A percentile compares a stretch with the other conserved stretches of the same genome.
Conservation (phyloP, 2,797 vertebrate genomes). For the Apodemus agrarius region DNA sequence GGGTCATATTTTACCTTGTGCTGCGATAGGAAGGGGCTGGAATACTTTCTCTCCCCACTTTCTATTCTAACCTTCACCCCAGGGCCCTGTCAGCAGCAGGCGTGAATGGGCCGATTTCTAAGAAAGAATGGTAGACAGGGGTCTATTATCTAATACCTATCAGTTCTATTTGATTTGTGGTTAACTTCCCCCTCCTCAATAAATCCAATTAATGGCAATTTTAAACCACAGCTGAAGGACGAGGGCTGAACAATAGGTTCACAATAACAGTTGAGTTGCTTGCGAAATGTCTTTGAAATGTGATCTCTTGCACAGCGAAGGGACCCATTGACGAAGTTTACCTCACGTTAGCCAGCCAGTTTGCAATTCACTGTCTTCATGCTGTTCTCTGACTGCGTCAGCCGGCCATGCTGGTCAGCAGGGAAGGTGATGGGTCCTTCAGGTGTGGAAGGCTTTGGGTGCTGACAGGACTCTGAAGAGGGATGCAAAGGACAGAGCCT, state of each 20-base stretch:
- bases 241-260: neutral
- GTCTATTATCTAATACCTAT: neutral
- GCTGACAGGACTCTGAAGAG: neutral
- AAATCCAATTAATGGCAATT: neutral
- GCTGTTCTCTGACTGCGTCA: neutral
- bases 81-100: neutral
- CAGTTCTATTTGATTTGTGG: neutral
- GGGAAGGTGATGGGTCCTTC: neutral
- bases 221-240: neutral
- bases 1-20: neutral
- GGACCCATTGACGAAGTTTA: neutral
- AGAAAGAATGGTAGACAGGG: neutral
- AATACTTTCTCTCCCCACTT: neutral
- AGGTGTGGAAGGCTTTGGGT: neutral
- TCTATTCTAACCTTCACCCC: neutral
- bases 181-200: slow-evolving; percentile 41
- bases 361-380: neutral
- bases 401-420: neutral
- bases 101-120: neutral
- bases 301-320: neutral
- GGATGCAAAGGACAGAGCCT: neutral
- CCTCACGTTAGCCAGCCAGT: neutral
- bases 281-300: neutral
- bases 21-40: neutral
- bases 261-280: neutral